These are phyloP conservation scores for Symphodus melops DNA, from an alignment of 2,113 vertebrate genomes.

Conservation along the genomic window DNA sequence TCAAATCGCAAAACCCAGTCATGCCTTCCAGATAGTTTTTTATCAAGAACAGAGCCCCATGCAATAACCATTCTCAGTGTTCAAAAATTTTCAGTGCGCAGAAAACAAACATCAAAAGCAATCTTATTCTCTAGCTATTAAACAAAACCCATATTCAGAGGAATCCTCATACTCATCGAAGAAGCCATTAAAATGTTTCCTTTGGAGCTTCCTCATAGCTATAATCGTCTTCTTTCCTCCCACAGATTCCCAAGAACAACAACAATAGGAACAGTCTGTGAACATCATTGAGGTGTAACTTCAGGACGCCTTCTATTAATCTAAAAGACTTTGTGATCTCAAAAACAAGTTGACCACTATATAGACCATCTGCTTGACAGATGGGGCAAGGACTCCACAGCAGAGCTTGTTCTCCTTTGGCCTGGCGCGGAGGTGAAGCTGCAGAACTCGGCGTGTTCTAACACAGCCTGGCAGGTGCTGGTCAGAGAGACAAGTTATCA, in stretches of 20 bases:
- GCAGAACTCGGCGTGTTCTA: conserved; percentile 18
- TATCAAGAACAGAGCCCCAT: conserved; percentile 28
- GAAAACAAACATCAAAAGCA: conserved; percentile 5
- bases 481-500: conserved; percentile 19
- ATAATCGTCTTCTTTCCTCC: conserved; percentile 47
- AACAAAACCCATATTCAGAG: conserved; percentile 6
- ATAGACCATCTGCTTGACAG: conserved; percentile 57
- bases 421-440: conserved; percentile 2
- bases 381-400: conserved; percentile 59
- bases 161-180: conserved; percentile 58
- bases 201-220: conserved; percentile 40
- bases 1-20: conserved; percentile 13
- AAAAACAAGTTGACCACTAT: conserved; percentile 45
- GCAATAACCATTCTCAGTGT: conserved; percentile 34
- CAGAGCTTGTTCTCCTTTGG: conserved; percentile 43
- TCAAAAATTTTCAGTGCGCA: conserved; percentile 22
- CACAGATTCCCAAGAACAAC: conserved; percentile 80
- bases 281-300: conserved; percentile 84
- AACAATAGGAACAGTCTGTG: conserved; percentile 79
- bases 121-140: conserved; percentile 1
- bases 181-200: conserved; percentile 23
- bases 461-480: not conserved
- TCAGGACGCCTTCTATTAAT: conserved; percentile 53
- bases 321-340: conserved; percentile 58
- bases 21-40: conserved; percentile 17